phyloP scores from a whole-genome alignment of 2,113 vertebrate species.

The Chaetura pelagica region DNA sequence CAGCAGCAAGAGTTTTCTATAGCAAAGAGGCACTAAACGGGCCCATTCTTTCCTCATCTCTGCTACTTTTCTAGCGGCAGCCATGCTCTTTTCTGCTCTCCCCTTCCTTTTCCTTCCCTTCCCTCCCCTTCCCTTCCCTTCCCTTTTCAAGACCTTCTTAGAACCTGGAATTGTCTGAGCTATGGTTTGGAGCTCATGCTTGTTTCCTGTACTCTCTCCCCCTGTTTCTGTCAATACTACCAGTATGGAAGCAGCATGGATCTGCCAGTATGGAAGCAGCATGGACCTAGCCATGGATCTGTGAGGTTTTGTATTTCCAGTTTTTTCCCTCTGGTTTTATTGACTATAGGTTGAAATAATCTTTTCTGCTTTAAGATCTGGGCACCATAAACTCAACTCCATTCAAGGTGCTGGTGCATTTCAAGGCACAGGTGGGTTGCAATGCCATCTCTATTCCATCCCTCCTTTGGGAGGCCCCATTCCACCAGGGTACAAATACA shows the following conservation, averaged over 20 bases:
- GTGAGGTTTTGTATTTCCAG: not conserved
- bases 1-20: constrained; percentile 41
- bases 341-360: not conserved
- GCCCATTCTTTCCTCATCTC: constrained; percentile 5
- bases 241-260: accelerated
- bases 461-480: not conserved
- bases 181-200: not conserved
- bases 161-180: not conserved
- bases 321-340: not conserved
- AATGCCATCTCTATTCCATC: not conserved
- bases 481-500: not conserved
- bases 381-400: not conserved
- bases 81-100: no score
- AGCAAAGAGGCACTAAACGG: not conserved
- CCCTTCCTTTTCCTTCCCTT: no score
- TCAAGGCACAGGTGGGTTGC: not conserved
- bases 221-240: not conserved
- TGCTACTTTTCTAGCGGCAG: not conserved
- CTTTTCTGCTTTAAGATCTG: not conserved
- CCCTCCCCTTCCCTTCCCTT: no score
- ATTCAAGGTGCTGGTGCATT: not conserved
- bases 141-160: not conserved
- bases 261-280: accelerated
- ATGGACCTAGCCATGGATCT: not conserved
- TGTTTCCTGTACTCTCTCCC: not conserved